phyloP scores from a whole-genome alignment of 2,888 invertebrate species.

The Julus scandinavius region DNA sequence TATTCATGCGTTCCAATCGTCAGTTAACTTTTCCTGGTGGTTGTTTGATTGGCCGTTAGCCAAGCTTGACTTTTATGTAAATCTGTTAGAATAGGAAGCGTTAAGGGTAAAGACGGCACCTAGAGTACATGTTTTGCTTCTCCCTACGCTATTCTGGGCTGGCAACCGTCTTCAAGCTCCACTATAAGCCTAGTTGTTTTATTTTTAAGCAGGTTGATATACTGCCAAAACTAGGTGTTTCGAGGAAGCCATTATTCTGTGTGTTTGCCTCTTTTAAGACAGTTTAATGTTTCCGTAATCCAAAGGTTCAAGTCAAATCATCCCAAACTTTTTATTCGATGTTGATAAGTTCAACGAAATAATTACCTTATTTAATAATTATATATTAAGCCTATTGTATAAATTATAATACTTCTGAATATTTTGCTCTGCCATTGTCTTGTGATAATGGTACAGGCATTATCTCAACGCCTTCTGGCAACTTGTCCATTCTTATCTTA shows the following conservation, averaged over 20 bases:
- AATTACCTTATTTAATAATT: background rate
- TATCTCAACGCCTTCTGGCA: background rate
- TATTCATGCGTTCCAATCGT: background rate
- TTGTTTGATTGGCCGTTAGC: background rate
- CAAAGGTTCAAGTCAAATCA: background rate
- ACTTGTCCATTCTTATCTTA: background rate
- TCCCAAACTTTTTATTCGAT: background rate
- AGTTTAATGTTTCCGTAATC: background rate
- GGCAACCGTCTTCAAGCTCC: background rate
- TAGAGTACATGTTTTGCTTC: background rate
- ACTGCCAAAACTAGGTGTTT: background rate
- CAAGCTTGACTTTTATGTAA: background rate
- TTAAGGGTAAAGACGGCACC: background rate
- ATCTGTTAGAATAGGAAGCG: background rate
- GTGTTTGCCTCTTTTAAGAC: background rate
- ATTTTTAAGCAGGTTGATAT: background rate
- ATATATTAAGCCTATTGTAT: too few species aligned
- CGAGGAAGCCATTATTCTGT: background rate
- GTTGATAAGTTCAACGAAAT: background rate
- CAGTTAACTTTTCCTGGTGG: constrained; percentile 2
- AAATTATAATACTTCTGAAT: background rate
- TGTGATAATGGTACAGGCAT: background rate
- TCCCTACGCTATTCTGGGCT: background rate
- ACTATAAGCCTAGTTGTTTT: background rate
- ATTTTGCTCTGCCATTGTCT: background rate